phyloP scores from a whole-genome alignment of 2,888 invertebrate species.

The Lasioglossum malachurum region DNA sequence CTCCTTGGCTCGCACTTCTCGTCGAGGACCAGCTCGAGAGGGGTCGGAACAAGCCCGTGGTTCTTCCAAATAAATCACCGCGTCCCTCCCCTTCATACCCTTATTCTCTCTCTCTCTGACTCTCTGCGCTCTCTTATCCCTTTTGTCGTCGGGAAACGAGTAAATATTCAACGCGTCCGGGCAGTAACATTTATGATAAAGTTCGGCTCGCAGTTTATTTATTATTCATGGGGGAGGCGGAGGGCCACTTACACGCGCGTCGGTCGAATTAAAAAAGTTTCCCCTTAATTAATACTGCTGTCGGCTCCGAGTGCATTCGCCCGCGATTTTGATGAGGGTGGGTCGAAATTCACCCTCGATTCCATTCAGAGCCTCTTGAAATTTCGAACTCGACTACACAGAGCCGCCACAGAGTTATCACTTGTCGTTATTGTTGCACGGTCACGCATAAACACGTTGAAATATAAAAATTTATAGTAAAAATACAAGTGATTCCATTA shows the following conservation, averaged over 20 bases:
- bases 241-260: conserved; percentile 61
- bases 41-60: conserved; percentile 43
- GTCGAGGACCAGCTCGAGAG: conserved; percentile 46
- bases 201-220: conserved; percentile 72
- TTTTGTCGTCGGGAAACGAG: conserved; percentile 58
- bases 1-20: conserved; percentile 57
- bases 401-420: not conserved
- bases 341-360: conserved; percentile 13
- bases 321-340: conserved; percentile 25
- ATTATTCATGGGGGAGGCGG: conserved; percentile 72
- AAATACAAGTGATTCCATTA: not conserved
- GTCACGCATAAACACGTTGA: not conserved
- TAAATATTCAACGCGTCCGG: conserved; percentile 57
- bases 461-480: not conserved
- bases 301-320: conserved; percentile 54
- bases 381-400: not conserved
- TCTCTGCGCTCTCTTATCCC: conserved; percentile 10
- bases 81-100: not conserved
- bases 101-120: not conserved
- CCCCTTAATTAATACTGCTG: conserved; percentile 74
- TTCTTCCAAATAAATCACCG: conserved; percentile 65
- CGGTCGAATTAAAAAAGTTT: conserved; percentile 76
- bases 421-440: not conserved
- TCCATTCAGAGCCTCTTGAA: not conserved
- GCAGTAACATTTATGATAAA: conserved; percentile 76